Evolutionary conservation across 2,888 invertebrate species (phyloP), one percentile per base, ranked within the genome.

Genomic region (Cephus spinipes): DNA sequence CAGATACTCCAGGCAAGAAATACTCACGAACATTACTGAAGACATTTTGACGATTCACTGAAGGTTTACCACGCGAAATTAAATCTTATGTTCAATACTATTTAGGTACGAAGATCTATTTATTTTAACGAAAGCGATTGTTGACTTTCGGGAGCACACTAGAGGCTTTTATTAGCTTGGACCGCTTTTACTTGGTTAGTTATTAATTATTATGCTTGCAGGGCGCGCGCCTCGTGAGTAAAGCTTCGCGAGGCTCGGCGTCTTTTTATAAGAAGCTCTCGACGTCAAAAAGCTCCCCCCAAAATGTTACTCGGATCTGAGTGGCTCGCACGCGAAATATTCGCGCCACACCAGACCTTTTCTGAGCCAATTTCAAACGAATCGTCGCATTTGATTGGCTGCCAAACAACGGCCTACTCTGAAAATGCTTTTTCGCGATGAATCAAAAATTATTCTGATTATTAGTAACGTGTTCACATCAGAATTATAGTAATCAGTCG

Each of bases 181-280:
- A 55, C 40, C 40, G 9, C 40, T 23, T 55, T 15, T 55, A 55
- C 40, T 55, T 40, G 23, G 40, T 15, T 55, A 55, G 40, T 55
- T 71, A 71, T 71, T 33, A 71, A 71, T 71, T 71, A 31, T 71
- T 71, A 31, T 71, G 71, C 71, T 31, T 32, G 71, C 12, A 40
- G 82, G 84, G 79, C 86, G 86, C 83, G 83, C 84, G 84, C 83
- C 81, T 85, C 80, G 87, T 84, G 87, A 90, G 87, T 90, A 89
- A 85, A 81, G 82, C 86, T 84, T 84, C 83, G 80, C 83, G 83
- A 86, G 82, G 86, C 83, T 76, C 79, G 73, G 83, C 87, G 78
- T 84, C 89, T 89, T 89, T 90, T 89, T 90, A 90, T 90, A 90
- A 88, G 88, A 85, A 84, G 83, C 85, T 81, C 76, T n/a, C 83